Base-by-base conservation (phyloP, 2,888 invertebrate species). In the Odontocolon sp. region DNA sequence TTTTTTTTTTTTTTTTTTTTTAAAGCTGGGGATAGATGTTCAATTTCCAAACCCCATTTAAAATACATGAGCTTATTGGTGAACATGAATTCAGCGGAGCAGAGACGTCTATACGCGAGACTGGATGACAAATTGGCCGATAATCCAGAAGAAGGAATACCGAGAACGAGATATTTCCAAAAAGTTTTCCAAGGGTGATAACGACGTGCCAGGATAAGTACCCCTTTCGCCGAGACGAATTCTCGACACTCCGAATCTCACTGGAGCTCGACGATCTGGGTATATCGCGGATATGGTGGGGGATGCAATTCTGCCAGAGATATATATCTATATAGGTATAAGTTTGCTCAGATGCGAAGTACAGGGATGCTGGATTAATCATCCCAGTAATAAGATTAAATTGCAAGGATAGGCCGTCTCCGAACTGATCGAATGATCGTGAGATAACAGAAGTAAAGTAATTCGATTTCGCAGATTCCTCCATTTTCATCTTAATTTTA, bases 371-470 rank as follows among this genome's bases (percentile, higher is more conserved):
- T 9, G 68, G 72, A 77, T 71, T 77, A 72, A 77, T 77, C 71
- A 77, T 68, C 67, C 71, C 68, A 68, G 71, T 71, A 72, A 72
- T 72, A 77, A 77, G 77, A 72, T 77, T 72, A 77, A 72, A 77
- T 63, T 76, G 69, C 45, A 54, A 31, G 26, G 63, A 21, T 45
- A 38, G 38, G 31, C 31, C 11, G 36, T 21, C 2, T 5, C 16
- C 5, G 18, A 23, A 11, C 11, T 5, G 31, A 26, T 23, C 3
- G 50, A 36, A 38, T 31, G 33, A 33, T 45, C 33, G 56, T n/a
- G 50, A 71, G 61, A n/a, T 63, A 38, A 42, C 26, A 50, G 54
- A 50, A 40, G 42, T n/a, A n/a, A 63, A 68, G 67, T 77, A 77
- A 77, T 77, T 68, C 36, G 40, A 68, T 77, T 67, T 40, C 31